Percentiles rank a stretch among this genome's conserved stretches.
phyloP scores from a whole-genome alignment of 2,888 invertebrate genomes.

The Seira musarum region DNA sequence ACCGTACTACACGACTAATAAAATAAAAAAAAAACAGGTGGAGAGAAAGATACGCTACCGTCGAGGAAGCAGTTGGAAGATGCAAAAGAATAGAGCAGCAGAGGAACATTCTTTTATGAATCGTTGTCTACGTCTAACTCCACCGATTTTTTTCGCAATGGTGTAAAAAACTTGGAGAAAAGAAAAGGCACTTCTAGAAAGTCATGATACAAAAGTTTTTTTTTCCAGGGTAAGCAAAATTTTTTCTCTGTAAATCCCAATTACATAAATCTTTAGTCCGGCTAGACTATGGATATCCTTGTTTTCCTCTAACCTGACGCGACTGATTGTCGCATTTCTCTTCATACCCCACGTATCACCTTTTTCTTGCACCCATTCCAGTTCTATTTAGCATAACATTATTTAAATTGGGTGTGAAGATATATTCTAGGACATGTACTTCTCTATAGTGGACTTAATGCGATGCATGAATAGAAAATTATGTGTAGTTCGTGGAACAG shows the following conservation, averaged over 20 bases:
- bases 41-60: constrained; percentile 8
- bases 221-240: neutral
- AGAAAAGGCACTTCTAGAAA: neutral
- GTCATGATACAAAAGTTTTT: constrained; percentile 2
- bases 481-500: neutral
- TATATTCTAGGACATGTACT: constrained; percentile 1
- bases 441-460: neutral
- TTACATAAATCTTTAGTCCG: constrained; percentile 59
- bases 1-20: neutral
- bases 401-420: constrained; percentile 51
- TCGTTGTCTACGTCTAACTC: neutral
- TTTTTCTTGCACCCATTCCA: constrained; percentile 6
- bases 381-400: constrained; percentile 55
- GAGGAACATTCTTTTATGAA: neutral
- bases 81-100: neutral
- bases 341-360: constrained; percentile 32
- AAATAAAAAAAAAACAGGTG: constrained; percentile 55
- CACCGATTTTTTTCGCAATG: neutral
- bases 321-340: constrained; percentile 54
- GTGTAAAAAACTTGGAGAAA: constrained; percentile 6
- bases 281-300: constrained; percentile 31
- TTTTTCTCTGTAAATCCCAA: constrained; percentile 52
- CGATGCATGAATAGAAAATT: constrained; percentile 14
- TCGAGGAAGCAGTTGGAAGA: neutral
- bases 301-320: constrained; percentile 38